These are phyloP conservation scores for Vanacampus margaritifer DNA, from an alignment of 2,113 vertebrate genomes.

Conservation along the genomic window DNA sequence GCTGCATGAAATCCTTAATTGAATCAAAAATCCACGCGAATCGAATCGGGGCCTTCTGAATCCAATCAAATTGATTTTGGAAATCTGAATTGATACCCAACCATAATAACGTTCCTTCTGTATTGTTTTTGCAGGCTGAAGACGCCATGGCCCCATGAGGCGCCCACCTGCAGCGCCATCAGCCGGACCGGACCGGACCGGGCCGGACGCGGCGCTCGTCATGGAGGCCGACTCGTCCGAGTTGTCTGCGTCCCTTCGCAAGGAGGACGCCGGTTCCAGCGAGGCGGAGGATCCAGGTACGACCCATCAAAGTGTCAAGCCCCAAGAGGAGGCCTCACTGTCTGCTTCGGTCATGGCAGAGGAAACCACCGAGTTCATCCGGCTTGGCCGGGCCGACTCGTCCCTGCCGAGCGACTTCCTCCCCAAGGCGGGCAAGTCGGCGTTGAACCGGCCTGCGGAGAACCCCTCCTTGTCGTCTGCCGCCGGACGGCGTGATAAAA, in stretches of 20 bases:
- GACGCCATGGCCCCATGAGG: slow-evolving; percentile 24
- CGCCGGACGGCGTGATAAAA: slow-evolving; percentile 22
- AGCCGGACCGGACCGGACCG: background rate
- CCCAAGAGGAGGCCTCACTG: slow-evolving; percentile 50
- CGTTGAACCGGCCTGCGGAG: slow-evolving; percentile 56
- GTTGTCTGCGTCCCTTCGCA: slow-evolving; percentile 57
- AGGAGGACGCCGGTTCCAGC: slow-evolving; percentile 49
- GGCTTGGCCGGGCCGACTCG: slow-evolving; percentile 49
- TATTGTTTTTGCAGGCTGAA: background rate
- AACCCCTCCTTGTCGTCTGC: slow-evolving; percentile 1
- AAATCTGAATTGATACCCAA: no score
- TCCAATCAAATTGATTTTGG: no score
- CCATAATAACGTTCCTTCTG: background rate
- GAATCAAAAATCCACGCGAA: no score
- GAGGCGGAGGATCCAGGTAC: slow-evolving; percentile 48
- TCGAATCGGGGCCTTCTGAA: no score
- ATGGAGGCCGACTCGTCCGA: slow-evolving; percentile 53
- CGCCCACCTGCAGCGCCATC: background rate
- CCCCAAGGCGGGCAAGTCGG: slow-evolving; percentile 62
- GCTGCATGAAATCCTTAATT: no score
- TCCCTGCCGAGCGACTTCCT: slow-evolving; percentile 38
- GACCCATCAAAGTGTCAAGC: slow-evolving; percentile 66
- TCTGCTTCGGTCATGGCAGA: slow-evolving; percentile 46
- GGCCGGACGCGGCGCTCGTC: background rate
- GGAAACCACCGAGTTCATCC: slow-evolving; percentile 52